Evolutionary conservation across 1,140 invertebrate genomes (phyloP).

Genomic region (Drosophila sucinea): DNA sequence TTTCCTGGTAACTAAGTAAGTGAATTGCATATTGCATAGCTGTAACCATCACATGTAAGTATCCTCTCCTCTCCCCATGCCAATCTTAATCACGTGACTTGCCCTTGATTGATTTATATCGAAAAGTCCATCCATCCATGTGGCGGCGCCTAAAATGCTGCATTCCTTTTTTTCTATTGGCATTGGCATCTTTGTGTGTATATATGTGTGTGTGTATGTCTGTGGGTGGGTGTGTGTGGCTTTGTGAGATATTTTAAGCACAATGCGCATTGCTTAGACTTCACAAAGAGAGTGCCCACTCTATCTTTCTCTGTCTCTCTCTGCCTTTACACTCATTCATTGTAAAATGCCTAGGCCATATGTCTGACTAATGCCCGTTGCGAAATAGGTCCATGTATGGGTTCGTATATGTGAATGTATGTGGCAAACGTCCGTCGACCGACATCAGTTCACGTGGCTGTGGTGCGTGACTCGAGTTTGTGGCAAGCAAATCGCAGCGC

Average conservation of each 20-base stretch:
- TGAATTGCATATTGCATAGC: slow-evolving; percentile 16
- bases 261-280: slow-evolving; percentile 6
- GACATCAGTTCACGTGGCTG: slow-evolving; percentile 46
- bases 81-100: too few species aligned
- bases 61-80: too few species aligned
- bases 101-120: too few species aligned
- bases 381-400: slow-evolving; percentile 1
- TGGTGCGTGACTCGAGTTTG: slow-evolving; percentile 42
- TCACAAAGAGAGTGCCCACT: not conserved
- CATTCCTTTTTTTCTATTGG: not conserved
- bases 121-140: not conserved
- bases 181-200: too few species aligned
- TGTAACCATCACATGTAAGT: too few species aligned
- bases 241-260: not conserved
- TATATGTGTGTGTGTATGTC: too few species aligned
- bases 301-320: not conserved
- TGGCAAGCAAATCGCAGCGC: slow-evolving; percentile 6
- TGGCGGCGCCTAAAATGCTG: slow-evolving; percentile 7
- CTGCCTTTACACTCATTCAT: not conserved
- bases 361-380: slow-evolving; percentile 3
- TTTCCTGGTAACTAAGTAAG: slow-evolving; percentile 38
- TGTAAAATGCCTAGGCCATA: too few species aligned
- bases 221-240: not conserved
- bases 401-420: not conserved
- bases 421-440: slow-evolving; percentile 2